phyloP scores from a whole-genome alignment of 1,140 invertebrate species.

The Nylanderia fulva region DNA sequence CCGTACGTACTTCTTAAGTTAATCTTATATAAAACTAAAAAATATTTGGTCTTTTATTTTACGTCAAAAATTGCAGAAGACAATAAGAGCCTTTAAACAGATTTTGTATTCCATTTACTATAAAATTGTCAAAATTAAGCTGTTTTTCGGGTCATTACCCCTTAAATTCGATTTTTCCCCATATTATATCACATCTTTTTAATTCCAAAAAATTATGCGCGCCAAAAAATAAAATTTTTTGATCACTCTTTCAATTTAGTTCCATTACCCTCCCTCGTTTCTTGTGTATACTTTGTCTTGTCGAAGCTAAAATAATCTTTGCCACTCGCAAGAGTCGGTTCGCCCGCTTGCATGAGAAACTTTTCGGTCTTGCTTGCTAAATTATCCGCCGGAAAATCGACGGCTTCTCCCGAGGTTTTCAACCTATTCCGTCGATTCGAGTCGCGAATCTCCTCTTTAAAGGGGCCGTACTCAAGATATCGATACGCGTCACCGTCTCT shows the following conservation, averaged over 20 bases:
- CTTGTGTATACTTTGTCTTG: not conserved
- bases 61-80: too few species aligned
- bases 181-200: not conserved
- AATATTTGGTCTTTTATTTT: too few species aligned
- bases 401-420: not conserved
- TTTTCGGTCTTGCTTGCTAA: slow-evolving; percentile 19
- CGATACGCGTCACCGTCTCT: not conserved
- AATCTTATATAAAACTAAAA: too few species aligned
- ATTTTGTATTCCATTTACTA: too few species aligned
- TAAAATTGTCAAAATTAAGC: too few species aligned
- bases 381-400: slow-evolving; percentile 33
- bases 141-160: too few species aligned
- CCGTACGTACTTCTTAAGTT: too few species aligned
- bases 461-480: slow-evolving; percentile 32
- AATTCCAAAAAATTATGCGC: not conserved
- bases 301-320: not conserved
- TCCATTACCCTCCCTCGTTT: not conserved
- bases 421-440: not conserved
- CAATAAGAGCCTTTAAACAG: too few species aligned
- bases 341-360: not conserved
- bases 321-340: not conserved
- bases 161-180: not conserved
- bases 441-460: slow-evolving; percentile 1
- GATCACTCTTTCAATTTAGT: not conserved
- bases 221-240: not conserved